Base-by-base conservation (phyloP, 2,797 vertebrate species). In the Neosalanx taihuensis region DNA sequence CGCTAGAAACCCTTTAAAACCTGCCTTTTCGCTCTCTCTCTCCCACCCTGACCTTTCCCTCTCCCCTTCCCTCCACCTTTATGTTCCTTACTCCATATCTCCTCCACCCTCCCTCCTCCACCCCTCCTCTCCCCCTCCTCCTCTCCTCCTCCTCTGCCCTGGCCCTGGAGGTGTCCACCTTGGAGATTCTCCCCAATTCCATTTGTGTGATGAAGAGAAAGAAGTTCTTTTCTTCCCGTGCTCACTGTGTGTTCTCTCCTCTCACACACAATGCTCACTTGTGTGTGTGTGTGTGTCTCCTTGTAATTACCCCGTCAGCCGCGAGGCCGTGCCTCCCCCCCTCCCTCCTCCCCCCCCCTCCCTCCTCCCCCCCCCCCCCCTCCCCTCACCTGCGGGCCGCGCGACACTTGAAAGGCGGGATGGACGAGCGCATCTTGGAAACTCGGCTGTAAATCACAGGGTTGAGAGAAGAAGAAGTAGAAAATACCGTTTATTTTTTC, bases 181-280 rank as follows among this genome's bases (percentile, higher is more conserved):
- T 10, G 2, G 37, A 41, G 37, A 12, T 41, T 41, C 37, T 41
- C 37, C 35, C 35, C 6, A 7, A 41, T 41, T 41, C 37, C 37
- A 41, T 41, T 41, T 41, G 37, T 41, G 9, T 1, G 7, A 41
- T 2, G 37, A 12, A 10, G 37, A 41, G 37, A 41, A 84, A 89
- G 87, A 86, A 87, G 80, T 81, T 87, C 85, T 87, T 87, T 89
- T 86, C 85, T 88, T 74, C 71, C 74, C 33, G 17, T 1, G 72
- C 37, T 78, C 85, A 84, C 81, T 46, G 51, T 57, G 18, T 49
- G 33, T 87, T 82, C 85, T 79, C 10, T 20, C 78, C 86, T 79
- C 88, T 87, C 83, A 41, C 83, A 83, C 81, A 88, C 86, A 84
- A 86, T 88, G 83, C 83, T 85, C 82, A 84, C 85, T 87, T 88